These are phyloP conservation scores for Carcina quercana DNA, from an alignment of 2,888 invertebrate species.

Conservation along the genomic window DNA sequence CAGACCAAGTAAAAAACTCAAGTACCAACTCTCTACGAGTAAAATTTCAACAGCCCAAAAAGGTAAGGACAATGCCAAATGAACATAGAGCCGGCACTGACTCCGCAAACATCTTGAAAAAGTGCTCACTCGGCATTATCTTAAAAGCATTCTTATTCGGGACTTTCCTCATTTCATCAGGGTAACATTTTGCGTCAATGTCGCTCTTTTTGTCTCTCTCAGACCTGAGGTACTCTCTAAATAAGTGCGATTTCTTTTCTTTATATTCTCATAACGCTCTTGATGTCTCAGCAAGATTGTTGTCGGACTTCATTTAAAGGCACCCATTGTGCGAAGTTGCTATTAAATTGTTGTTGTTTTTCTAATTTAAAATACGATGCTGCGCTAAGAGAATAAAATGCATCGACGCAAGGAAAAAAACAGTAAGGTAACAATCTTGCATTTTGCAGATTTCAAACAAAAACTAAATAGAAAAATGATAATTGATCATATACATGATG, in stretches of 20 bases:
- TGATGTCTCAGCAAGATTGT: background rate
- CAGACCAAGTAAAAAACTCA: too few species aligned
- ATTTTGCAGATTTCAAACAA: too few species aligned
- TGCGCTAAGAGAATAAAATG: too few species aligned
- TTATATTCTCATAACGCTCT: constrained; percentile 1
- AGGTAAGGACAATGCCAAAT: constrained; percentile 2
- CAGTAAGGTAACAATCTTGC: too few species aligned
- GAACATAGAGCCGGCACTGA: constrained; percentile 16
- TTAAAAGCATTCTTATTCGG: constrained; percentile 31
- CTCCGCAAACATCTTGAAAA: constrained; percentile 27
- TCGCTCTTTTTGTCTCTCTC: constrained; percentile 9
- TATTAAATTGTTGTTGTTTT: background rate
- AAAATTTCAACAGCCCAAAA: too few species aligned
- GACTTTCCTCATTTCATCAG: constrained; percentile 30
- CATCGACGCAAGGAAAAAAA: too few species aligned
- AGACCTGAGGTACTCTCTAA: constrained; percentile 2
- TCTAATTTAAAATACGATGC: too few species aligned
- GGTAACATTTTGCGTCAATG: constrained; percentile 24
- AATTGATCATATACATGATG: too few species aligned
- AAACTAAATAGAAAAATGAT: too few species aligned
- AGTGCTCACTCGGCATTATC: constrained; percentile 26
- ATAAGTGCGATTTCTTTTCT: constrained; percentile 2
- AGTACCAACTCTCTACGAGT: too few species aligned
- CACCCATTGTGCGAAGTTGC: background rate
- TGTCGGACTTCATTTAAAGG: too few species aligned